These are phyloP conservation scores for Heliconius melpomene DNA, from an alignment of 1,140 invertebrate genomes.

Conservation along the genomic window DNA sequence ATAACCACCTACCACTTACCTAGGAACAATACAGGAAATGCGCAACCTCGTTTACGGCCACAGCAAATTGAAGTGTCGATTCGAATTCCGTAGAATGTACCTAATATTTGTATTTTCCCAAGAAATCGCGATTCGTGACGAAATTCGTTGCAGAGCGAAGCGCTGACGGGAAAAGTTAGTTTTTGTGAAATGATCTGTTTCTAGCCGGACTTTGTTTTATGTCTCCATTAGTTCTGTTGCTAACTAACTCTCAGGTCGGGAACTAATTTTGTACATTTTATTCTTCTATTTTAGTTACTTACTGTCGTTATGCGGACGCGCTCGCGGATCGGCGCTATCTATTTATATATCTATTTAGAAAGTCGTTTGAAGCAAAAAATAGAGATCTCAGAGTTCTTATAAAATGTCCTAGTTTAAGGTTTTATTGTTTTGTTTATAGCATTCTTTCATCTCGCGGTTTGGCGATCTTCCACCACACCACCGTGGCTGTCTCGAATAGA, in stretches of 20 bases:
- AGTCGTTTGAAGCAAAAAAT: neutral
- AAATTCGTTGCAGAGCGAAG: constrained; percentile 34
- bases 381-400: neutral
- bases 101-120: constrained; percentile 54
- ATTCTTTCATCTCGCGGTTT: constrained; percentile 7
- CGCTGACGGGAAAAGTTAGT: constrained; percentile 19
- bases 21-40: too few species aligned
- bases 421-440: constrained; percentile 8
- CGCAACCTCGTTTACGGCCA: neutral
- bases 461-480: constrained; percentile 15
- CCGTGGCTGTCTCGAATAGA: neutral
- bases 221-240: neutral
- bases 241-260: neutral
- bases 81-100: neutral
- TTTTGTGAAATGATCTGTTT: constrained; percentile 27
- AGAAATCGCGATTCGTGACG: constrained; percentile 57
- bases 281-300: neutral
- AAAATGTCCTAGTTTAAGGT: neutral
- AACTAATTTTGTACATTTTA: neutral
- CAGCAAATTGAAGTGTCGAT: neutral
- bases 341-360: neutral
- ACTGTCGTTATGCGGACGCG: too few species aligned
- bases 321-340: neutral
- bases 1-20: too few species aligned
- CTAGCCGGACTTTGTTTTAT: constrained; percentile 11